Base-by-base conservation (phyloP, 2,113 vertebrate genomes). In the rabbit (Oryctolagus cuniculus) region DNA sequence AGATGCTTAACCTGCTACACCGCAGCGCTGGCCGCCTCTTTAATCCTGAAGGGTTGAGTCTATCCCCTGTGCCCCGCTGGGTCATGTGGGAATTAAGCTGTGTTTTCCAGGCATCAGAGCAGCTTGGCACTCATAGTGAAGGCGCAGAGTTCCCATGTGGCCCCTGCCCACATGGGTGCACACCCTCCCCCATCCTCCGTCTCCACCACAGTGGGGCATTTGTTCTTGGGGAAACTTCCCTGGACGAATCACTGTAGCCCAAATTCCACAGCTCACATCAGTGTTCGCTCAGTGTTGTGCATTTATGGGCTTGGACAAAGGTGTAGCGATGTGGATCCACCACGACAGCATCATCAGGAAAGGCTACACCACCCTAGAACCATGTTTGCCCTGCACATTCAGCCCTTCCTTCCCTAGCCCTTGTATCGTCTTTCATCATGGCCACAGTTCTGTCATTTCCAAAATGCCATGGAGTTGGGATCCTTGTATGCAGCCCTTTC, bases 121-220 rank as follows among this genome's bases (percentile, higher is more conserved):
- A 64, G 29, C 9, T 53, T 79, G 34, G 55, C 5, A 11, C 64
- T 96, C 75, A 67, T 11, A 36, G 13, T 3, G 17, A 38, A 78
- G 7, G 17, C 13, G 38, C 1, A 17, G 22, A 19, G 10, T 61
- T 10, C 36, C 15, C 9, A 44, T 24, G 11, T 5, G 15, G 3
- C 4, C 1, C 10, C 25, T 49, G 34, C 9, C 27, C 10, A 44
- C 2, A 13, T 22, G 77, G 3, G 16, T 3, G 12, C 2, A 29
- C 2, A 24, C 6, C 12, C 2, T 58, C 15, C 10, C 29, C 29
- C 8, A 11, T 10, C 25, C 38, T 12, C 4, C 27, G 10, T 24
- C 15, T 3, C 5, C 12, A 34, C 15, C 38, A 53, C 17, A 21
- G 10, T 3, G 11, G 25, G 19, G 5, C 4, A 6, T 55, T 31